Conservation (phyloP, 2,888 invertebrate genomes). For the Scaptomyza caliginosa region DNA sequence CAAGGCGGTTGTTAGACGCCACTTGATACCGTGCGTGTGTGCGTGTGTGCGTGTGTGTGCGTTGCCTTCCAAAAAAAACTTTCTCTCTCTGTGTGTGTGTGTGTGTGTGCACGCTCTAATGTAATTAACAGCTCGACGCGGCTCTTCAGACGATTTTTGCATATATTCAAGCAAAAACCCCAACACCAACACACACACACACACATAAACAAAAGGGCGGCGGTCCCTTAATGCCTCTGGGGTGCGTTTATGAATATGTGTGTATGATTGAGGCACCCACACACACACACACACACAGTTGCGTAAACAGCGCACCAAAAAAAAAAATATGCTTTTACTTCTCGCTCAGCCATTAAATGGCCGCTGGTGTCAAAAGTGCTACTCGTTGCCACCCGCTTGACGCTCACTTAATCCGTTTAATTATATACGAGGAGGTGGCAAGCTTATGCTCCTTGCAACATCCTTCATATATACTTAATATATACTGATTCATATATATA, state of each 20-base stretch:
- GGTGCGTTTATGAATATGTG: slow-evolving; percentile 48
- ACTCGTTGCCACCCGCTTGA: slow-evolving; percentile 55
- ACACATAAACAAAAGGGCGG: slow-evolving; percentile 20
- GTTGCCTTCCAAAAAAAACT: neutral
- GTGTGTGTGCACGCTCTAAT: slow-evolving; percentile 45
- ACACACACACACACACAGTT: slow-evolving; percentile 27
- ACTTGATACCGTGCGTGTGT: slow-evolving; percentile 41
- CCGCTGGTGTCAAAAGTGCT: slow-evolving; percentile 58
- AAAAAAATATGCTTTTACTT: slow-evolving; percentile 9
- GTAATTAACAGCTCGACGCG: slow-evolving; percentile 61
- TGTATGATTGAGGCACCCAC: slow-evolving; percentile 20
- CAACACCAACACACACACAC: slow-evolving; percentile 10
- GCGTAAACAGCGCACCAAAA: slow-evolving; percentile 51
- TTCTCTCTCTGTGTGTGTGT: neutral
- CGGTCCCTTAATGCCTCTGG: slow-evolving; percentile 29
- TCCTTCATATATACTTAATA: slow-evolving; percentile 4
- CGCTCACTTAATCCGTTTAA: slow-evolving; percentile 59
- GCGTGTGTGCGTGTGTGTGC: neutral
- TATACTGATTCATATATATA: neutral
- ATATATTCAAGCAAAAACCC: slow-evolving; percentile 43
- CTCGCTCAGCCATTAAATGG: slow-evolving; percentile 56
- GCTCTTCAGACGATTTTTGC: slow-evolving; percentile 61
- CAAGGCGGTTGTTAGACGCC: slow-evolving; percentile 63
- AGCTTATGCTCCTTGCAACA: slow-evolving; percentile 8
- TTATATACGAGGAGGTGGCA: slow-evolving; percentile 25